Percentiles rank a stretch among this genome's conserved stretches.
These are phyloP conservation scores for Podarcis raffonei DNA, from an alignment of 2,113 vertebrate species.

Conservation along the genomic window DNA sequence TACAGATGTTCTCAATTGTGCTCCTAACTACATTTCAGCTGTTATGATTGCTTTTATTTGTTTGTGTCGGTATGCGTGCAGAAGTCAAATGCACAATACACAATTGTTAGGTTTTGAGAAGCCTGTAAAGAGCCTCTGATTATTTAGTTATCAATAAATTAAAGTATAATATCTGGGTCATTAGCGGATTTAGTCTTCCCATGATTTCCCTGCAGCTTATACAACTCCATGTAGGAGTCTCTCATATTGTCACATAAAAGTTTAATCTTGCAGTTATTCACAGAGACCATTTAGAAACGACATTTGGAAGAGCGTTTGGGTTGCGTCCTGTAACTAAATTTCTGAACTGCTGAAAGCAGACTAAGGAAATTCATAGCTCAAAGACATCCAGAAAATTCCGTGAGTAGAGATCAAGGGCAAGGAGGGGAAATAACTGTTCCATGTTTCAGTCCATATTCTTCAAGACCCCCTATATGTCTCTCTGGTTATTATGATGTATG, in stretches of 20 bases:
- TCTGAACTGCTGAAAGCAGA: slow-evolving; percentile 85
- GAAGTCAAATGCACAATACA: slow-evolving; percentile 67
- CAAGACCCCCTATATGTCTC: not conserved
- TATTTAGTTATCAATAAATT: slow-evolving; percentile 73
- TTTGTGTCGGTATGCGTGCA: slow-evolving; percentile 77
- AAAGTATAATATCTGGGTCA: slow-evolving; percentile 72
- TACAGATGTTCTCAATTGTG: slow-evolving; percentile 86
- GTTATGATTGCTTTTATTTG: slow-evolving; percentile 80
- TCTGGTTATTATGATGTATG: not conserved
- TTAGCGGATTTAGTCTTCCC: slow-evolving; percentile 68
- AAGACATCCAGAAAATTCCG: not conserved
- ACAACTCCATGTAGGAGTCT: slow-evolving; percentile 41
- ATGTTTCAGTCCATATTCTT: not conserved
- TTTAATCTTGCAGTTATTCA: slow-evolving; percentile 74
- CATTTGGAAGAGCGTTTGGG: slow-evolving; percentile 88
- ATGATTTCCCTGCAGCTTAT: slow-evolving; percentile 64
- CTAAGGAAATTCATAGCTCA: slow-evolving; percentile 78
- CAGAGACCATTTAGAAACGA: slow-evolving; percentile 84
- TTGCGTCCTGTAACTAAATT: slow-evolving; percentile 89
- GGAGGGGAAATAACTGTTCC: not conserved
- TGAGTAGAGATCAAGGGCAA: not conserved
- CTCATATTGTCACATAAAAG: slow-evolving; percentile 68
- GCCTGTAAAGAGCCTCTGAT: slow-evolving; percentile 68
- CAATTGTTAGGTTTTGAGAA: slow-evolving; percentile 66
- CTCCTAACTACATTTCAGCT: slow-evolving; percentile 81